Percentiles rank a stretch among this genome's conserved stretches.
Conservation (phyloP, 37 sponge, comb jelly and placozoan species). For the Eunapius fragilis region DNA sequence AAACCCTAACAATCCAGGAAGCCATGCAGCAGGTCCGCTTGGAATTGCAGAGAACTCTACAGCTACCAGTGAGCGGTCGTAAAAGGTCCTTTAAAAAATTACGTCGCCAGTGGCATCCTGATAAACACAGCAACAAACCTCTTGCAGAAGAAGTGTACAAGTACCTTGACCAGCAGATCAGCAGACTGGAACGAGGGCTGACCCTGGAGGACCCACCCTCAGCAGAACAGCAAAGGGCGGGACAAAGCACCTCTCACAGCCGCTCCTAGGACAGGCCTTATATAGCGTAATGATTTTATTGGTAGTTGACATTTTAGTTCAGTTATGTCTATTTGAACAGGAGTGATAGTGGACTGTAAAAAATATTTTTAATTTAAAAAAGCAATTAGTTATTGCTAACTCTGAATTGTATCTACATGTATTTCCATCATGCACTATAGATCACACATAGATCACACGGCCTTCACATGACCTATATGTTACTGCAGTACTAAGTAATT, state of each 20-base stretch:
- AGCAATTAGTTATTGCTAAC: too few species aligned
- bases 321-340: too few species aligned
- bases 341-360: too few species aligned
- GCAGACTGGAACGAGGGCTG: constrained; percentile 16
- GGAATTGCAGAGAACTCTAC: constrained; percentile 12
- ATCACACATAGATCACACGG: too few species aligned
- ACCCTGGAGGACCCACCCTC: constrained; percentile 1
- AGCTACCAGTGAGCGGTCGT: constrained; percentile 1
- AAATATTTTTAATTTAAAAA: too few species aligned
- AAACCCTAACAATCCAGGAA: not conserved
- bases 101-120: constrained; percentile 51
- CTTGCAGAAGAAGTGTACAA: constrained; percentile 42
- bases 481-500: too few species aligned
- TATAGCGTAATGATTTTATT: too few species aligned
- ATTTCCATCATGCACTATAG: too few species aligned
- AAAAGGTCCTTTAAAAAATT: constrained; percentile 31
- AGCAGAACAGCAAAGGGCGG: not conserved
- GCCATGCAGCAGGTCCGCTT: not conserved
- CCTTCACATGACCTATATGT: too few species aligned
- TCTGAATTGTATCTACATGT: too few species aligned
- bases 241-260: not conserved
- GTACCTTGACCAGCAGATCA: constrained; percentile 12
- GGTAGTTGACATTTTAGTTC: too few species aligned
- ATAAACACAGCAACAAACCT: constrained; percentile 21
- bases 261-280: too few species aligned